Base-by-base conservation (phyloP, 2,888 invertebrate genomes). In the Thyatira batis region DNA sequence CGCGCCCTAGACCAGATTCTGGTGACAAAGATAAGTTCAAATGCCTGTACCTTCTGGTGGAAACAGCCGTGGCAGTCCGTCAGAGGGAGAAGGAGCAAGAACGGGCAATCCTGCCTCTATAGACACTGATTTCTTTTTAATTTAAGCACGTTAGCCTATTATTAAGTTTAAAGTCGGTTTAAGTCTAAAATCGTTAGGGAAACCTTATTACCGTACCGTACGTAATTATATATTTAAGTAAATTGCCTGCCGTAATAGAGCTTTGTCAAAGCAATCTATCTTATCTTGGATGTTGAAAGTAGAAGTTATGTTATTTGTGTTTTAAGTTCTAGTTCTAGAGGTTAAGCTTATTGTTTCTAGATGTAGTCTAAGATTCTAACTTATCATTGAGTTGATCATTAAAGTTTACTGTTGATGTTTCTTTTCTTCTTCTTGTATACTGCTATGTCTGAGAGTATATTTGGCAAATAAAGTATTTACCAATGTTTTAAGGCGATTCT, bases 61-160 rank as follows among this genome's bases (percentile, higher is more conserved):
- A 89, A 71, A 87, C 89, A 0, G 89, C 89, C 0, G 84, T 89
- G 20, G 87, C 88, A 5, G 89, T 89, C 30, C 81, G 88, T 3
- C 87, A 87, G 69, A 73, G 83, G 54, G 89, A 89, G 68, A 82
- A 78, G 63, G 85, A 88, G 52, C 84, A 85, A 59, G 83, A 80
- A 52, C 70, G 75, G 27, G 65, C 74, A 3, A 50, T 74, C 25
- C 60, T 72, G n/a, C 64, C 69, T 3, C 46, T 67, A 20, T 71
- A 68, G 50, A 20, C 28, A 51, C n/a, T n/a, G n/a, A n/a, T 45
- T 23, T 43, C 3, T 39, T 6, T 4, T 8, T 39, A 8, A 1
- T 44, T 49, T 39, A 44, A 54, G 28, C 48, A 13, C 9, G 33
- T 9, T 45, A 20, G 20, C 3, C 23, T n/a, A 23, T 54, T 57